Evolutionary conservation across 1,140 invertebrate genomes (phyloP).

Genomic region (Pemphigus obesinymphae): DNA sequence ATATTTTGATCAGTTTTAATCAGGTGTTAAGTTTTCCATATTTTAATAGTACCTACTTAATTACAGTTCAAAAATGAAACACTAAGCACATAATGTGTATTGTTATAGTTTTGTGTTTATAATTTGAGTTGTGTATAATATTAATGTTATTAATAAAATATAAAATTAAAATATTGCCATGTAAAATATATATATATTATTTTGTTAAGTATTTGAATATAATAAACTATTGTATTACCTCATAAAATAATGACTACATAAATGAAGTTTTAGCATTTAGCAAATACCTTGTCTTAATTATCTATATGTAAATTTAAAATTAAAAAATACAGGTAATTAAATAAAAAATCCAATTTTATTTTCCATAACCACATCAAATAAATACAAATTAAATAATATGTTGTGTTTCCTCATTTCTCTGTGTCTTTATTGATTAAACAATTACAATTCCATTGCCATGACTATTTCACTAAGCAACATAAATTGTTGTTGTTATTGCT

Average conservation of each 20-base stretch:
- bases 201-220: background rate
- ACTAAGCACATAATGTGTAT: background rate
- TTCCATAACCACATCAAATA: background rate
- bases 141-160: no score
- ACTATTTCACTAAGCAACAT: background rate
- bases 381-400: no score
- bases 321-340: no score
- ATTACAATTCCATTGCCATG: no score
- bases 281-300: background rate
- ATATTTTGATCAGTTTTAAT: background rate
- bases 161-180: background rate
- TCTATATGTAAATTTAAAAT: background rate
- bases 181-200: background rate
- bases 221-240: background rate
- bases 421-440: slow-evolving; percentile 16
- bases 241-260: background rate
- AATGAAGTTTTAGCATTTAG: background rate
- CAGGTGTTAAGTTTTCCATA: background rate
- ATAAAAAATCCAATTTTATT: no score
- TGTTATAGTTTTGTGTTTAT: background rate
- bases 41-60: background rate
- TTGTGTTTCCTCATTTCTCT: no score
- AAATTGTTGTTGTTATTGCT: background rate
- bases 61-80: background rate
- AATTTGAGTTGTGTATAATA: background rate